Conservation (phyloP, 2,113 vertebrate species). For the Amphiprion ocellaris region DNA sequence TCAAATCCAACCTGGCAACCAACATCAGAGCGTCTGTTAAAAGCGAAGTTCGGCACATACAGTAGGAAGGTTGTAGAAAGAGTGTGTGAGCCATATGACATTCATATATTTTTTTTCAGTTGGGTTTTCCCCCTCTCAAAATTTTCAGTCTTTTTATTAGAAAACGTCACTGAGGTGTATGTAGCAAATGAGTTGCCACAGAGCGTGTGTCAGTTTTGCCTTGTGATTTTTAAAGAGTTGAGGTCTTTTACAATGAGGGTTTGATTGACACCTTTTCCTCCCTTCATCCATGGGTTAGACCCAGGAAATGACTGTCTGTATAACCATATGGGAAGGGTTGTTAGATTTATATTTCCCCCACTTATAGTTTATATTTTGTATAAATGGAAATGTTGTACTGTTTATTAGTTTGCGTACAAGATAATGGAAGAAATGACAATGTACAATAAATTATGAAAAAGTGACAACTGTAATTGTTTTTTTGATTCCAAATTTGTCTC, state of each 20-base stretch:
- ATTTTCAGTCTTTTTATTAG: slow-evolving; percentile 49
- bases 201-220: slow-evolving; percentile 70
- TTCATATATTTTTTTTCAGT: slow-evolving; percentile 17
- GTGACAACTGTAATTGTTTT: slow-evolving; percentile 29
- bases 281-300: slow-evolving; percentile 57
- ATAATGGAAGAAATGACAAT: slow-evolving; percentile 69
- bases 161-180: slow-evolving; percentile 59
- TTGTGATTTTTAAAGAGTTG: slow-evolving; percentile 74
- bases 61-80: slow-evolving; percentile 33
- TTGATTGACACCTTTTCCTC: slow-evolving; percentile 65
- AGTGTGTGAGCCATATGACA: slow-evolving; percentile 27
- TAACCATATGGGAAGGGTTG: slow-evolving; percentile 65
- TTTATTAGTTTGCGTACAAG: slow-evolving; percentile 73
- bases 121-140: slow-evolving; percentile 24
- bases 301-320: slow-evolving; percentile 64
- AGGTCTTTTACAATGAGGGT: slow-evolving; percentile 76
- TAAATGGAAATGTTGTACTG: slow-evolving; percentile 77
- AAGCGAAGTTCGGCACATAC: slow-evolving; percentile 52
- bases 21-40: slow-evolving; percentile 57
- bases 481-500: slow-evolving; percentile 27
- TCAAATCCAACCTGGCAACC: slow-evolving; percentile 51
- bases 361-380: slow-evolving; percentile 85
- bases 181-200: slow-evolving; percentile 63
- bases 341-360: slow-evolving; percentile 66
- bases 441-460: slow-evolving; percentile 80